These are phyloP conservation scores for Brachionus manjavacas DNA, from an alignment of 1,140 invertebrate species.

Conservation along the genomic window DNA sequence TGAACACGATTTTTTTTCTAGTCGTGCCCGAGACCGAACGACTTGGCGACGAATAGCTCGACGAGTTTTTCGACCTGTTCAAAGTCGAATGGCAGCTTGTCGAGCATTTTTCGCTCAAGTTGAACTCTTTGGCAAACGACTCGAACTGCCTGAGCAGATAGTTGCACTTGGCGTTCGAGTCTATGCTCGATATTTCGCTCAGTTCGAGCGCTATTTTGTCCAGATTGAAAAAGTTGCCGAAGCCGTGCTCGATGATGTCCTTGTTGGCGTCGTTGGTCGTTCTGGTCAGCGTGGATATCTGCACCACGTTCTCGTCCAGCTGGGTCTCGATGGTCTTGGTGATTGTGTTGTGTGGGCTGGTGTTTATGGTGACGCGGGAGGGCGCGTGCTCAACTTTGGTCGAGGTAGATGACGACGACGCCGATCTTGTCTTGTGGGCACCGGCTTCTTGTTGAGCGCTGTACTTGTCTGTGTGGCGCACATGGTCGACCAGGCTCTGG, in stretches of 20 bases:
- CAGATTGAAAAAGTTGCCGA: slow-evolving; percentile 25
- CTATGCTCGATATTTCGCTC: slow-evolving; percentile 24
- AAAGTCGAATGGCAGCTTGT: slow-evolving; percentile 10
- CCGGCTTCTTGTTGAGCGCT: background rate
- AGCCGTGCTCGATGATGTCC: background rate
- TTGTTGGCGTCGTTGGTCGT: background rate
- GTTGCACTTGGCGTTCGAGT: slow-evolving; percentile 13
- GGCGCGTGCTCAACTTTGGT: background rate
- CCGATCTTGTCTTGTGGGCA: background rate
- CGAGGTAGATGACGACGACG: background rate
- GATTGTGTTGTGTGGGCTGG: background rate
- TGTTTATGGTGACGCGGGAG: background rate
- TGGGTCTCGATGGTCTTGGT: slow-evolving; percentile 15
- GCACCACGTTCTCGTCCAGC: background rate
- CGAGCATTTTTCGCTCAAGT: slow-evolving; percentile 1
- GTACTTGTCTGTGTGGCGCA: background rate
- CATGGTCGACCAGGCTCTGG: background rate
- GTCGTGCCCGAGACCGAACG: background rate
- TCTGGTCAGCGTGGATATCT: slow-evolving; percentile 25
- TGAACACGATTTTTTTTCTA: background rate
- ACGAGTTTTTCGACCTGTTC: slow-evolving; percentile 13
- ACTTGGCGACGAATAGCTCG: background rate
- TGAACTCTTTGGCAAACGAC: slow-evolving; percentile 33
- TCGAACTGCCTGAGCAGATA: slow-evolving; percentile 15
- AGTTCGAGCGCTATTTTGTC: slow-evolving; percentile 34